Evolutionary conservation across 2,797 vertebrate genomes (phyloP), one percentile per base, ranked within the genome.

Genomic region (Eulemur rubriventer): DNA sequence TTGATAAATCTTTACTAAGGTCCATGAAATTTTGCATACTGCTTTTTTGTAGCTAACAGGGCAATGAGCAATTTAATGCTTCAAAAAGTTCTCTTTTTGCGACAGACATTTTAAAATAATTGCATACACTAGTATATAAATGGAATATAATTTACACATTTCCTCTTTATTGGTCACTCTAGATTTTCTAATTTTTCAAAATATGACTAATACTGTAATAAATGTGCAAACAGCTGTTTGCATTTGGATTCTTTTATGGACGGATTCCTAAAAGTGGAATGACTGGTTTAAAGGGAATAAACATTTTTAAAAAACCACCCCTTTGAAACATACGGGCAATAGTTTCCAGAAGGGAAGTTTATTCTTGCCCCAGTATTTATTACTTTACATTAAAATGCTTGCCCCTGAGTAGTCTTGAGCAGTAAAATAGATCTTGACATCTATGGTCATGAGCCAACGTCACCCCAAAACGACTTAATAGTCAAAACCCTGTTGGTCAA

Each of bases 31-130:
- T 78, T 33, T 75, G 20, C 61, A 59, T 35, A 43, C 10, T 38
- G 16, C 76, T 8, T 41, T 91, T 28, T 17, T 65, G 33, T 8
- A 46, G 30, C 41, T 78, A 70, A 85, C 17, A 78, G 5, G 41
- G 59, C 48, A 75, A 46, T 46, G 20, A 89, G 16, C 43, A 90
- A 75, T 22, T 72, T 46, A 55, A 14, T 35, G 26, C 50, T 94
- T 50, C 28, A 57, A 75, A 72, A 76, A 24, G 3, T 14, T 67
- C 69, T 35, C 28, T 87, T 17, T 50, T 2, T 17, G 24, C 28
- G 35, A 81, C 69, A 78, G 41, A 9, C 48, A 20, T 90, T 96
- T 93, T 61, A 2, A 93, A 85, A 72, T 89, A 52, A 89, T n/a
- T 82, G 46, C 11, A 81, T 59, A 48, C 14, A 41, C 28, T 55